phyloP scores from a whole-genome alignment of 1,140 invertebrate genomes.

The Globodera ellingtonae region DNA sequence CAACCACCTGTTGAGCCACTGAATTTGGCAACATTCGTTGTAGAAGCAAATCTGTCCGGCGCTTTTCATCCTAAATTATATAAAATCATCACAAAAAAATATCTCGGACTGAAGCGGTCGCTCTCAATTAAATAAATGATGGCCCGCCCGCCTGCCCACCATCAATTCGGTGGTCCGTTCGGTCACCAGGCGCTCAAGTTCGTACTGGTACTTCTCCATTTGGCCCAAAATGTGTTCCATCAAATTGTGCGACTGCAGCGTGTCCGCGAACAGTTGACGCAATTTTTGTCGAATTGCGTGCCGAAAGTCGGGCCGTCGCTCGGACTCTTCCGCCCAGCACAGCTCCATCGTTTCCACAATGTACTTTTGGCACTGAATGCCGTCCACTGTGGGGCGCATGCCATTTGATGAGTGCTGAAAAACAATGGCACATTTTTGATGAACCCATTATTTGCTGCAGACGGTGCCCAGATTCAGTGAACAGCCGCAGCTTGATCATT shows the following conservation, averaged over 20 bases:
- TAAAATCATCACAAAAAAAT: too few relatives aligned
- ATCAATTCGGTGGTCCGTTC: conserved; percentile 87
- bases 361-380: conserved; percentile 56
- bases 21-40: conserved; percentile 83
- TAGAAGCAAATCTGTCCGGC: conserved; percentile 87
- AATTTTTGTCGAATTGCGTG: conserved; percentile 55
- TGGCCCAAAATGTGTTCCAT: conserved; percentile 69
- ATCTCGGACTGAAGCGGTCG: too few relatives aligned
- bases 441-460: too few relatives aligned
- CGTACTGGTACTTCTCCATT: conserved; percentile 80
- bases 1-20: conserved; percentile 67
- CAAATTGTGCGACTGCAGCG: conserved; percentile 75
- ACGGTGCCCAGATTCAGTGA: too few relatives aligned
- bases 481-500: too few relatives aligned
- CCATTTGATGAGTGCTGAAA: neutral
- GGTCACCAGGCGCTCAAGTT: conserved; percentile 83
- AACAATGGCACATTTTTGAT: too few relatives aligned
- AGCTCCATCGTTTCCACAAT: conserved; percentile 59
- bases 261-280: conserved; percentile 57
- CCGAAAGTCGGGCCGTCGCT: conserved; percentile 66
- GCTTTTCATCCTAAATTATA: conserved; percentile 78
- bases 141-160: neutral
- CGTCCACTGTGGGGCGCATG: conserved; percentile 37
- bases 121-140: too few relatives aligned
- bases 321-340: conserved; percentile 67